Base-by-base conservation (phyloP, 2,797 vertebrate genomes). In the Gallinago solitaria region DNA sequence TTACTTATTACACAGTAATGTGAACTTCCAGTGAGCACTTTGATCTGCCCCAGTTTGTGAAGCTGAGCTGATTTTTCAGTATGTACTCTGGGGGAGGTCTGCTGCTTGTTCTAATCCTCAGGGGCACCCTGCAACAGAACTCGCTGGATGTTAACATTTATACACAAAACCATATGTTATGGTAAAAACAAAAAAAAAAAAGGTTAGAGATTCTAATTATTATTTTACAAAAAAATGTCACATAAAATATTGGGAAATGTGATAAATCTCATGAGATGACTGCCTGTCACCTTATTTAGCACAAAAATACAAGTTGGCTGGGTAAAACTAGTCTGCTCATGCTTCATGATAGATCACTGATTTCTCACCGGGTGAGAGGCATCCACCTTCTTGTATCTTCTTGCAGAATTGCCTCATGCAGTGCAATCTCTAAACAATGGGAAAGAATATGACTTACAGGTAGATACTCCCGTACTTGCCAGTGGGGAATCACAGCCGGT, bases 1-100 rank as follows among this genome's bases (percentile, higher is more conserved):
- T 91, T 91, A 90, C 92, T 94, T 85, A 69, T 92, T 43, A 89
- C 76, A 37, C 65, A 79, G 69, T 59, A 67, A 74, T 28, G 56
- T 79, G 68, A 95, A 91, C 70, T 91, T 45, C 4, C 15, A 60
- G 89, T 9, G 60, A 70, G 71, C 53, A 53, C 87, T 96, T 91
- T 84, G 51, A 85, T 83, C 70, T 74, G 85, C 65, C 83, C 76
- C 71, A 80, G 74, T 64, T 57, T 50, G 23, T 2, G 68, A 79
- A 47, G 79, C 90, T 45, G 87, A 89, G 64, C 10, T 45, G 88
- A 23, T 59, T 75, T 81, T 24, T 51, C 28, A 12, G 20, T 37
- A 2, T 12, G 53, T 9, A 30, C 76, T 48, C 90, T 74, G 77
- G 77, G 79, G 81, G 65, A 45, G 67, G 47, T 70, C 82, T 81